Percentiles rank a stretch among this genome's conserved stretches.
phyloP scores from a whole-genome alignment of 2,888 invertebrate genomes.

The Andricus quercusramuli region DNA sequence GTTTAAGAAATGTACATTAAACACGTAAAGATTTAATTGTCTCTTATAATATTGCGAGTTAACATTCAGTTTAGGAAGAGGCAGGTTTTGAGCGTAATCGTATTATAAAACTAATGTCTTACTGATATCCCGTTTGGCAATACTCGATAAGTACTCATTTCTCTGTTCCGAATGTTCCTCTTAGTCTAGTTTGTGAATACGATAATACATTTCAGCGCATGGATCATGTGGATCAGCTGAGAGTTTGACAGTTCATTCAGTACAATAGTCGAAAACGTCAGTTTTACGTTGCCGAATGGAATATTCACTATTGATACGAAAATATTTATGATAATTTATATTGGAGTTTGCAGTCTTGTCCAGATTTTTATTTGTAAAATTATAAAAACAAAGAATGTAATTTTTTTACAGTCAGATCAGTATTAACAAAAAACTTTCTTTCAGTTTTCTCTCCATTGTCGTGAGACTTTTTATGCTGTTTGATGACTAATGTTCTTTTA shows the following conservation, averaged over 20 bases:
- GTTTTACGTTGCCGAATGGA: constrained; percentile 42
- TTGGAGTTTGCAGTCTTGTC: constrained; percentile 14
- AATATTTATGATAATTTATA: constrained; percentile 46
- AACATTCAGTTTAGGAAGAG: constrained; percentile 42
- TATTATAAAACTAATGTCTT: constrained; percentile 42
- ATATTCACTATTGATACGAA: constrained; percentile 40
- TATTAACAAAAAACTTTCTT: constrained; percentile 48
- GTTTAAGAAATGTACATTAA: constrained; percentile 43
- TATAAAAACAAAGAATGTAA: constrained; percentile 42
- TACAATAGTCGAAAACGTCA: constrained; percentile 44
- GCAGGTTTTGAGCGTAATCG: constrained; percentile 43
- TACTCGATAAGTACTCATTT: constrained; percentile 27
- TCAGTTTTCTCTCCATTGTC: constrained; percentile 46
- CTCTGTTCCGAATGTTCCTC: constrained; percentile 7
- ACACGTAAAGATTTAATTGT: constrained; percentile 41
- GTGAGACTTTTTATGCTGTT: constrained; percentile 49
- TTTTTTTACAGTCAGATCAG: constrained; percentile 40
- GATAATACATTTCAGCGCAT: constrained; percentile 12
- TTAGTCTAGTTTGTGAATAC: constrained; percentile 33
- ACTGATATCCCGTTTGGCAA: background rate
- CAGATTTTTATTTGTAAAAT: constrained; percentile 41
- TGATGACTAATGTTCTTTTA: constrained; percentile 46
- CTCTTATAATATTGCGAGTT: constrained; percentile 43
- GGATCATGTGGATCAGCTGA: constrained; percentile 15
- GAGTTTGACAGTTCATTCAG: constrained; percentile 42